Conservation (phyloP, 2,113 vertebrate species). For the Corythornis cristatus region DNA sequence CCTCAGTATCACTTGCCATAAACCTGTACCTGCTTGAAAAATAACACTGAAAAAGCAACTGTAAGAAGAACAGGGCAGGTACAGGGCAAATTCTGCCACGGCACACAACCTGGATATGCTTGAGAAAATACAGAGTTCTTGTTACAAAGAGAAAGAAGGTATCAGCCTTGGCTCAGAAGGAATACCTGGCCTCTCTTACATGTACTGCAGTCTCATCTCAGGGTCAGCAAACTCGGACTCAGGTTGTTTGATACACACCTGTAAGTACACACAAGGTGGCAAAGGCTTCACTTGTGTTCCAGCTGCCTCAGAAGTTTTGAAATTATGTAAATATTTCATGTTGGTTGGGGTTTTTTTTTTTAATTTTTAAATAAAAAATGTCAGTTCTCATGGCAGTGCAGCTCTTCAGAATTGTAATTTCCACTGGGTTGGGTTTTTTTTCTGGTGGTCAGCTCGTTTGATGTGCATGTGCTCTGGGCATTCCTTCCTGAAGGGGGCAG, state of each 20-base stretch:
- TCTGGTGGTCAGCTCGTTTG: neutral
- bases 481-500: rapidly evolving
- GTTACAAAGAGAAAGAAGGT: neutral
- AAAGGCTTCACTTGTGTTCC: neutral
- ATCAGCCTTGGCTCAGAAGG: too few relatives aligned
- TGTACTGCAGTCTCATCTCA: neutral
- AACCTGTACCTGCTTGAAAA: neutral
- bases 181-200: neutral
- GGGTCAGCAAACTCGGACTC: neutral
- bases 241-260: neutral
- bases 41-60: neutral
- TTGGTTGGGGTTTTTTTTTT: neutral
- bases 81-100: neutral
- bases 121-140: neutral
- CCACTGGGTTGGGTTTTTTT: too few relatives aligned
- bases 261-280: neutral
- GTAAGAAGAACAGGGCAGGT: neutral
- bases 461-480: neutral
- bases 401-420: neutral
- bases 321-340: conserved; percentile 3
- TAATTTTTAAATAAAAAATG: conserved; percentile 31
- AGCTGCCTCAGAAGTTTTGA: neutral
- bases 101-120: neutral
- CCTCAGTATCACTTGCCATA: neutral
- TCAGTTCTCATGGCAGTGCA: neutral